These are phyloP conservation scores for Drosophila ercepeae DNA, from an alignment of 1,140 invertebrate genomes.

Conservation along the genomic window DNA sequence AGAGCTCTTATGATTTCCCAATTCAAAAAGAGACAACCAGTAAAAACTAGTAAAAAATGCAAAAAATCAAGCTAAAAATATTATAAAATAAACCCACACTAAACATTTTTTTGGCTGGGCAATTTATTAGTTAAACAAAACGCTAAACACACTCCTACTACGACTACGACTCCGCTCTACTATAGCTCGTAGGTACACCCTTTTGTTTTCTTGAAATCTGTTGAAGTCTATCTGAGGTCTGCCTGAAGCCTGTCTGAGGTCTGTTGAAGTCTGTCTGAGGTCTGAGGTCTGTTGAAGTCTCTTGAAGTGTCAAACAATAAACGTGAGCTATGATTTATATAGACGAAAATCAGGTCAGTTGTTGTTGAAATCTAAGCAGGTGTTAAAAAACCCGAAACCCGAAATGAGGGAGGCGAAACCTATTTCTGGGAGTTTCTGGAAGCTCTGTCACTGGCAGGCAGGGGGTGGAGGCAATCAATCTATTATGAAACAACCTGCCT, in stretches of 20 bases:
- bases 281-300: constrained; percentile 14
- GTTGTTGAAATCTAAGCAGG: constrained; percentile 4
- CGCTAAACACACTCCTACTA: constrained; percentile 33
- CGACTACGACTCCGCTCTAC: too few species aligned
- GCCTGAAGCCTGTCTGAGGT: constrained; percentile 14
- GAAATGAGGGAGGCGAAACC: too few species aligned
- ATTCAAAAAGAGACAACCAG: not conserved
- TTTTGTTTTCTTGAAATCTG: not conserved
- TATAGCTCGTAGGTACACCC: too few species aligned
- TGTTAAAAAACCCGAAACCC: not conserved
- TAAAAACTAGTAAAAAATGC: too few species aligned
- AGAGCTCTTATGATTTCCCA: constrained; percentile 11
- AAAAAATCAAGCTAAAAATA: not conserved
- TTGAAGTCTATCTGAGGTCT: too few species aligned
- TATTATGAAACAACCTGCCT: too few species aligned
- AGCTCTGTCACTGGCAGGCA: too few species aligned
- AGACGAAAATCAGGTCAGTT: constrained; percentile 39
- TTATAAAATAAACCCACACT: constrained; percentile 1
- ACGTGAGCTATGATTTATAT: constrained; percentile 49
- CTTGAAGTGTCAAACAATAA: constrained; percentile 42
- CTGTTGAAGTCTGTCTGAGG: constrained; percentile 19
- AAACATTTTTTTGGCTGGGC: not conserved
- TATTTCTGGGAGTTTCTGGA: not conserved
- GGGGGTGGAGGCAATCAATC: too few species aligned
- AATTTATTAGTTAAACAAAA: constrained; percentile 51